Base-by-base conservation (phyloP, 2,113 vertebrate species). In the Sturnus vulgaris region DNA sequence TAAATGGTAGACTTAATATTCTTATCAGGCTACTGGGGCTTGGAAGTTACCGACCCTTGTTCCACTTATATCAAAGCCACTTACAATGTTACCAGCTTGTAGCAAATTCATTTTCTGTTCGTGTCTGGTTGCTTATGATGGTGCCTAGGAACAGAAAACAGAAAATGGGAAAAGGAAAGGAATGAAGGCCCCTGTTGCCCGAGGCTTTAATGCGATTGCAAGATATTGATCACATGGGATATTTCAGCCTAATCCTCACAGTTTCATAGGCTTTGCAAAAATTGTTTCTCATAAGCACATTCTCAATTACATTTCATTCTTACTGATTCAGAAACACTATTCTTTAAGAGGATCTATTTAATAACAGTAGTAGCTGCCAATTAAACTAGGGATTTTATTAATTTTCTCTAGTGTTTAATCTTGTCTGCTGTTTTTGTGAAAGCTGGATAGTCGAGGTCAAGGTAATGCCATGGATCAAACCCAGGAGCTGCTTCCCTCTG, bases 1-100 rank as follows among this genome's bases (percentile, higher is more conserved):
- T 95, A 95, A 96, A 91, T 83, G 70, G 64, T 71, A 40, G 44
- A 68, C 83, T 97, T 97, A 96, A 93, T 95, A 97, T 97, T 97
- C 92, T 85, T 88, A 90, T 88, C 81, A 92, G 95, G 72, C n/a
- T 84, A 16, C 59, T 16, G 75, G 46, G 91, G 71, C 84, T 88
- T 88, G 88, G 82, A 88, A 95, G 80, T 83, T 88, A 91, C 90
- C 56, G 71, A 95, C 92, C 79, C 78, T 92, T 90, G 87, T 86
- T 91, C 94, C 82, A 84, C 87, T 96, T 75, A 73, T 78, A 92
- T 77, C 95, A 95, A 93, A 96, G 84, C 81, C 66, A 90, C 96
- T 97, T 94, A 88, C 63, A 95, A 82, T 66, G 82, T 31, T 93
- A 42, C 59, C 59, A 69, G 91, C 90, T 92, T 96, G 91, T 87